phyloP scores from a whole-genome alignment of 1,140 invertebrate species.

The Bombus polaris region DNA sequence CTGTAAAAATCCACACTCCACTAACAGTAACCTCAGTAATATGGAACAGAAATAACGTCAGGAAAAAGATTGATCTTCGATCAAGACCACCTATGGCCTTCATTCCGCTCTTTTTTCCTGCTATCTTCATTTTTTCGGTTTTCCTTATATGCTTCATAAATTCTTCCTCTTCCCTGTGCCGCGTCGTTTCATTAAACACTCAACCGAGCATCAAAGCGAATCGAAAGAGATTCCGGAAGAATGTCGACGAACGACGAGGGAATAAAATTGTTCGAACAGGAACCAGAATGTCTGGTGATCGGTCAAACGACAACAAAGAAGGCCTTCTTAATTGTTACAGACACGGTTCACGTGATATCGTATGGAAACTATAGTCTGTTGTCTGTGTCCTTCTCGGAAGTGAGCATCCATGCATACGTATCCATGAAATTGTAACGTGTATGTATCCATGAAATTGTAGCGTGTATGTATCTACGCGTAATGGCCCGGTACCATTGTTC shows the following conservation, averaged over 20 bases:
- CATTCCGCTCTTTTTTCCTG: background rate
- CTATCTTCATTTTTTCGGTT: background rate
- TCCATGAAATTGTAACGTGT: conserved; percentile 51
- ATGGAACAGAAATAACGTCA: background rate
- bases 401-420: conserved; percentile 52
- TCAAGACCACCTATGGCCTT: background rate
- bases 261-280: background rate
- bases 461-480: conserved; percentile 47
- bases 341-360: conserved; percentile 53
- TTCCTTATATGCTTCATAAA: conserved; percentile 8
- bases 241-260: background rate
- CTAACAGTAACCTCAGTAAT: no score
- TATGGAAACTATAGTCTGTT: conserved; percentile 17
- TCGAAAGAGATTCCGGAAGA: conserved; percentile 13
- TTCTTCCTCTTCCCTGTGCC: background rate
- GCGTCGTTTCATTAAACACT: background rate
- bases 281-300: conserved; percentile 9
- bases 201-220: background rate
- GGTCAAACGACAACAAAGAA: conserved; percentile 31
- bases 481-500: conserved; percentile 57
- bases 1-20: no score
- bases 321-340: conserved; percentile 50
- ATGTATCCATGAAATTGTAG: conserved; percentile 51
- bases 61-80: background rate
- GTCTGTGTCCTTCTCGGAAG: conserved; percentile 39